Base-by-base conservation (phyloP, 2,888 invertebrate genomes). In the Sesamia inferens region DNA sequence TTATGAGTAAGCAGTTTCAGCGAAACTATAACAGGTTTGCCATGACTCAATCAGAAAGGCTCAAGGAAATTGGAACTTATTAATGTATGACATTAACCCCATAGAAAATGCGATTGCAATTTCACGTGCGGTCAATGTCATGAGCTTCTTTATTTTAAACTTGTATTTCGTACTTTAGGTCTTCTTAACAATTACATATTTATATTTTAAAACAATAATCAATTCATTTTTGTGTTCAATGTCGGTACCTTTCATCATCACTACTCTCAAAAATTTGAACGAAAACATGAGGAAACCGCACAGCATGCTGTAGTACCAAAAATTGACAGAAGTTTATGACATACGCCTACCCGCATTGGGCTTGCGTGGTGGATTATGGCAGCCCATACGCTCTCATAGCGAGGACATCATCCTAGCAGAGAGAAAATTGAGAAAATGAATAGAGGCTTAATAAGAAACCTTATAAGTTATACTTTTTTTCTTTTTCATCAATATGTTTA, bases 1-100 rank as follows among this genome's bases (percentile, higher is more conserved):
- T 44, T 64, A 62, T 74, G 59, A 68, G 44, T 68, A 82, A 82
- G 67, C 67, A 71, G 63, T 71, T 78, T 42, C 57, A 68, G 31
- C 19, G 51, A 77, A 79, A 81, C 61, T 76, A 47, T 67, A 31
- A 48, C 65, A 31, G 22, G 19, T 55, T 64, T 11, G 16, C 64
- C 11, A 72, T 65, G 67, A 65, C 79, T 79, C 64, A 65, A 78
- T 68, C 48, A 54, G 42, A 58, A 47, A 61, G 22, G 57, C 47
- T 79, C 2, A 31, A 31, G 24, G 54, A 57, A 24, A 22, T 55
- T n/a, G 13, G 54, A 16, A 42, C n/a, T 62, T 22, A 55, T 71
- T 62, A 42, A 57, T 14, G n/a, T 14, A 31, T 3, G 31, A 31
- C n/a, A n/a, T n/a, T n/a, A n/a, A n/a, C n/a, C 31, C 31, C 31